These are phyloP conservation scores for Lymantria monacha DNA, from an alignment of 2,888 invertebrate species.

Conservation along the genomic window DNA sequence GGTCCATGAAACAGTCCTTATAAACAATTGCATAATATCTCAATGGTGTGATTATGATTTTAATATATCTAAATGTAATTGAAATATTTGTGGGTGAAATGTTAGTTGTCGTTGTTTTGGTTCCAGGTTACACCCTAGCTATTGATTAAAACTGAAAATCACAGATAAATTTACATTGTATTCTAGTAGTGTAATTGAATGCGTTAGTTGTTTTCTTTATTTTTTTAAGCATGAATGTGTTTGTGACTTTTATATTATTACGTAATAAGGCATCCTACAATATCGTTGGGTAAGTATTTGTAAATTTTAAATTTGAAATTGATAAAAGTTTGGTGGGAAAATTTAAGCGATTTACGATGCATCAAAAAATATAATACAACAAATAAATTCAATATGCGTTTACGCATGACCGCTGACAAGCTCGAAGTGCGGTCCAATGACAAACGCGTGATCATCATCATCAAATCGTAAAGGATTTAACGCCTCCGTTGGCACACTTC, in stretches of 20 bases:
- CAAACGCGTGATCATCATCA: conserved; percentile 75
- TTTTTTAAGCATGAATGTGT: conserved; percentile 71
- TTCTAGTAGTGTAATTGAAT: conserved; percentile 56
- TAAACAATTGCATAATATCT: conserved; percentile 64
- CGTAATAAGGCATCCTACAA: conserved; percentile 29
- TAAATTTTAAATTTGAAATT: not conserved
- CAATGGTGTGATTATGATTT: conserved; percentile 67
- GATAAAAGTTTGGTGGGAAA: conserved; percentile 5
- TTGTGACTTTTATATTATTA: conserved; percentile 43
- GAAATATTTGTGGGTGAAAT: conserved; percentile 69
- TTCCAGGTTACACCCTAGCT: conserved; percentile 80
- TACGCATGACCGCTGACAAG: conserved; percentile 53
- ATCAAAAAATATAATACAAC: conserved; percentile 21
- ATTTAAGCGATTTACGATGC: not conserved
- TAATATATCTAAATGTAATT: conserved; percentile 61
- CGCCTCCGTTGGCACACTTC: conserved; percentile 81
- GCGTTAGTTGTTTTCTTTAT: conserved; percentile 63
- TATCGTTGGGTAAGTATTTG: conserved; percentile 28
- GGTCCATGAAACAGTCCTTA: conserved; percentile 52
- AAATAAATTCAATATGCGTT: conserved; percentile 39
- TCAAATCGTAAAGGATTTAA: conserved; percentile 82
- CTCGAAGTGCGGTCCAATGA: conserved; percentile 61
- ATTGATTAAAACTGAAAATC: conserved; percentile 50
- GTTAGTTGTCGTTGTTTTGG: conserved; percentile 78
- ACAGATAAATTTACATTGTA: conserved; percentile 80